These are phyloP conservation scores for Phaedon cochleariae DNA, from an alignment of 2,888 invertebrate species.

Conservation along the genomic window DNA sequence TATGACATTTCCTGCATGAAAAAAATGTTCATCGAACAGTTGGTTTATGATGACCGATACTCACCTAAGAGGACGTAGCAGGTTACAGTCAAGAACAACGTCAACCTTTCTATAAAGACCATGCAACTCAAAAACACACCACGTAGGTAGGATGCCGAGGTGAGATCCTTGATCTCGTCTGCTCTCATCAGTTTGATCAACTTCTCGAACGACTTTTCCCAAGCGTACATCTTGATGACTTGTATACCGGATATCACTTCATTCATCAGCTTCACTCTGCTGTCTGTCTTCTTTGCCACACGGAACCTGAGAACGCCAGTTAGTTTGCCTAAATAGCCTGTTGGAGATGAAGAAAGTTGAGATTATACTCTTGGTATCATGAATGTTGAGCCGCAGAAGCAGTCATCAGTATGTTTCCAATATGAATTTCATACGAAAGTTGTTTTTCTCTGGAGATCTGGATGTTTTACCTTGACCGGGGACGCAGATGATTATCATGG, in stretches of 20 bases:
- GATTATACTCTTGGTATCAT: background rate
- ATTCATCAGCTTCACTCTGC: conserved; percentile 85
- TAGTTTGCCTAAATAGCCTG: conserved; percentile 69
- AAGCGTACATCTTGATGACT: conserved; percentile 67
- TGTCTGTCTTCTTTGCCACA: conserved; percentile 82
- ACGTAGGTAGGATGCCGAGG: conserved; percentile 70
- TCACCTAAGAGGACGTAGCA: conserved; percentile 75
- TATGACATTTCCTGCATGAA: conserved; percentile 50
- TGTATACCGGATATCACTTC: conserved; percentile 87
- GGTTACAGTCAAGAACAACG: conserved; percentile 79
- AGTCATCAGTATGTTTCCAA: too few species aligned
- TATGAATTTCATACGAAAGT: too few species aligned
- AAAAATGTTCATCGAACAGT: background rate
- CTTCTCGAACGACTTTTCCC: conserved; percentile 79
- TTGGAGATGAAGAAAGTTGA: conserved; percentile 39
- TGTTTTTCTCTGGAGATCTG: too few species aligned
- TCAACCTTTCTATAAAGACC: conserved; percentile 84
- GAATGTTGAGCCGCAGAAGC: too few species aligned
- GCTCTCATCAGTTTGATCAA: conserved; percentile 76
- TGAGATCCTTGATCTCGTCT: conserved; percentile 72
- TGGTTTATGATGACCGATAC: background rate
- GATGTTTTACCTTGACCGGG: conserved; percentile 77
- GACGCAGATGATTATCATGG: conserved; percentile 75
- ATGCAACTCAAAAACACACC: conserved; percentile 69
- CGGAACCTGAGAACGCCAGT: conserved; percentile 76